These are phyloP conservation scores for Clarias batrachus DNA, from an alignment of 2,113 vertebrate species.

Conservation along the genomic window DNA sequence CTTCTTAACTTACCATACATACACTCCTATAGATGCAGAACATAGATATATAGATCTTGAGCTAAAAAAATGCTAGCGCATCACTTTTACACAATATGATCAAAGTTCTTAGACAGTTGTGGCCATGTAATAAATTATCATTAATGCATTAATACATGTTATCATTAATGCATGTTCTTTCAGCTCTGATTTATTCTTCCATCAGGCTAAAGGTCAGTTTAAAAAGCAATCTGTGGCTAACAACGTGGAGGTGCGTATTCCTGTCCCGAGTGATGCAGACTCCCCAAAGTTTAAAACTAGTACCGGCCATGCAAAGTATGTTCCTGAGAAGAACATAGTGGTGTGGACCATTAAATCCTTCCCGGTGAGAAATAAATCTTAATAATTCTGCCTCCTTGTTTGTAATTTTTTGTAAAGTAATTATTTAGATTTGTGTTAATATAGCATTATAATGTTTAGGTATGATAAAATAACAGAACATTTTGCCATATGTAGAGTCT, in stretches of 20 bases:
- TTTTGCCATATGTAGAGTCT: neutral
- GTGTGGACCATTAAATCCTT: constrained; percentile 95
- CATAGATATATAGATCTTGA: neutral
- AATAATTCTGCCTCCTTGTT: neutral
- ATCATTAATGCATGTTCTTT: neutral
- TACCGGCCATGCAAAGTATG: constrained; percentile 83
- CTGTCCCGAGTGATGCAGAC: constrained; percentile 91
- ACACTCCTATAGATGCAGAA: neutral
- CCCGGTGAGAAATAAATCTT: constrained; percentile 76
- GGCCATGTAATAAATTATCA: neutral
- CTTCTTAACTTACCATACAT: neutral
- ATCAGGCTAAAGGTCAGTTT: constrained; percentile 92
- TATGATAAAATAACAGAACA: neutral
- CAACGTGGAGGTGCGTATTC: constrained; percentile 87
- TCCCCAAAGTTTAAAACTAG: constrained; percentile 92
- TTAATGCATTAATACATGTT: neutral
- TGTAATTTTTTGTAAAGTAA: neutral
- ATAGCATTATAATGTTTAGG: neutral
- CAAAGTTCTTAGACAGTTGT: neutral
- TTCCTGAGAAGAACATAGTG: constrained; percentile 87
- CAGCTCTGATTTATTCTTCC: neutral
- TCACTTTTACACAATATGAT: neutral
- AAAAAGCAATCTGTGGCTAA: constrained; percentile 97
- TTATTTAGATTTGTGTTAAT: neutral
- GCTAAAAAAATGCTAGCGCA: neutral